These are phyloP conservation scores for Dromococcyx pavoninus DNA, from an alignment of 2,797 vertebrate species.

Conservation along the genomic window DNA sequence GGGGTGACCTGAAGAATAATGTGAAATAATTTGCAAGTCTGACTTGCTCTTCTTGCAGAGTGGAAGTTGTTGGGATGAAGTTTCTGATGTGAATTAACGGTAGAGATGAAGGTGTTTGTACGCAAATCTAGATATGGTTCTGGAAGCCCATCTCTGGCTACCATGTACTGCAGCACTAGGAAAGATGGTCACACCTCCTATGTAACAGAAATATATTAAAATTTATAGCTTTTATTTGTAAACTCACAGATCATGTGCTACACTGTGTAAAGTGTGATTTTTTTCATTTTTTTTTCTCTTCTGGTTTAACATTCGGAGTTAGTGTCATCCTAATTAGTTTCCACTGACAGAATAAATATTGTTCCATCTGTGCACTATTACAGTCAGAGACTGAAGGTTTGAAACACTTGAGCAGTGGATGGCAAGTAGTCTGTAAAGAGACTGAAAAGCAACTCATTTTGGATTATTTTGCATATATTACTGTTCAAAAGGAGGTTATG, in stretches of 20 bases:
- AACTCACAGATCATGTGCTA: conserved; percentile 56
- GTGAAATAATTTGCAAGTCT: neutral
- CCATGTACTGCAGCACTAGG: neutral
- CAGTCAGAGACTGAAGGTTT: conserved; percentile 63
- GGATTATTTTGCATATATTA: conserved; percentile 71
- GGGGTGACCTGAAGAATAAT: neutral
- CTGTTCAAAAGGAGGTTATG: conserved; percentile 47
- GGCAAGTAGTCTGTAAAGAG: conserved; percentile 63
- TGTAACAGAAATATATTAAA: conserved; percentile 41
- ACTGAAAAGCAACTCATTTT: conserved; percentile 54
- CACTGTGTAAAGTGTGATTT: conserved; percentile 65
- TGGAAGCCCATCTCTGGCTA: neutral
- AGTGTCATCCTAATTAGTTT: conserved; percentile 72
- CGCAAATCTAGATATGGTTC: neutral
- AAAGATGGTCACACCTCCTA: conserved; percentile 4
- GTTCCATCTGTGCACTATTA: conserved; percentile 68
- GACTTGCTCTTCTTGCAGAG: neutral
- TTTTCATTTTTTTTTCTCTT: neutral
- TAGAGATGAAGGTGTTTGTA: neutral
- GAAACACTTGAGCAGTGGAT: conserved; percentile 71
- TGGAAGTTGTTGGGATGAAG: neutral
- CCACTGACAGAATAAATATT: conserved; percentile 75
- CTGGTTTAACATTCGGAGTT: conserved; percentile 68
- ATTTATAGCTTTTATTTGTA: conserved; percentile 63
- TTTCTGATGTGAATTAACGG: neutral